Percentiles rank a stretch among this genome's conserved stretches.
phyloP scores from a whole-genome alignment of 2,888 invertebrate species.

The Chelonus formosanus region DNA sequence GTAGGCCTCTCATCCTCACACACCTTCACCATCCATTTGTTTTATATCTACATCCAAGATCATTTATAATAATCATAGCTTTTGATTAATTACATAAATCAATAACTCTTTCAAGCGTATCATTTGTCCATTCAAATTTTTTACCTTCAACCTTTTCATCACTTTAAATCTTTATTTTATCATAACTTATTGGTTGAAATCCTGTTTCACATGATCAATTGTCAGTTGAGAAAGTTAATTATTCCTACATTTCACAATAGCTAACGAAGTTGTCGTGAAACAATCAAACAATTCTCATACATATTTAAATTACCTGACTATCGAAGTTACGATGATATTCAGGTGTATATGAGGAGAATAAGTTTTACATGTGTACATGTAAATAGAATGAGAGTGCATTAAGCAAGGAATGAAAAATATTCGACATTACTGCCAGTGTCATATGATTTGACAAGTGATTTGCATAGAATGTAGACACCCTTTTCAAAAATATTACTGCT shows the following conservation, averaged over 20 bases:
- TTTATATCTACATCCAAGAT: no score
- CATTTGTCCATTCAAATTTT: no score
- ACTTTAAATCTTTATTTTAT: no score
- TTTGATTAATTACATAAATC: no score
- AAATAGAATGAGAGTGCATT: conserved; percentile 10
- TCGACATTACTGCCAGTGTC: background rate
- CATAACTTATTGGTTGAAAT: no score
- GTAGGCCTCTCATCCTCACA: no score
- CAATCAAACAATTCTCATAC: conserved; percentile 17
- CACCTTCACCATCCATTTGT: no score
- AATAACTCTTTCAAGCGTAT: no score
- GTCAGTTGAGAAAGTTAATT: no score
- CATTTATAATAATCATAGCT: no score
- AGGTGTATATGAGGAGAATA: conserved; percentile 1
- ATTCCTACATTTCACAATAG: background rate
- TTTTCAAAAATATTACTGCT: background rate
- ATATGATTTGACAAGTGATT: conserved; percentile 14
- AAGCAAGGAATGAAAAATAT: conserved; percentile 21
- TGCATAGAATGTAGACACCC: background rate
- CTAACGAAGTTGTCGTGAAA: conserved; percentile 13
- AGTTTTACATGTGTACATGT: background rate
- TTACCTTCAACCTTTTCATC: no score
- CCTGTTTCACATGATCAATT: no score
- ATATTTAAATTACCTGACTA: conserved; percentile 21
- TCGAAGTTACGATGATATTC: conserved; percentile 5